phyloP scores from a whole-genome alignment of 2,888 invertebrate genomes.

The Tetragonisca angustula region DNA sequence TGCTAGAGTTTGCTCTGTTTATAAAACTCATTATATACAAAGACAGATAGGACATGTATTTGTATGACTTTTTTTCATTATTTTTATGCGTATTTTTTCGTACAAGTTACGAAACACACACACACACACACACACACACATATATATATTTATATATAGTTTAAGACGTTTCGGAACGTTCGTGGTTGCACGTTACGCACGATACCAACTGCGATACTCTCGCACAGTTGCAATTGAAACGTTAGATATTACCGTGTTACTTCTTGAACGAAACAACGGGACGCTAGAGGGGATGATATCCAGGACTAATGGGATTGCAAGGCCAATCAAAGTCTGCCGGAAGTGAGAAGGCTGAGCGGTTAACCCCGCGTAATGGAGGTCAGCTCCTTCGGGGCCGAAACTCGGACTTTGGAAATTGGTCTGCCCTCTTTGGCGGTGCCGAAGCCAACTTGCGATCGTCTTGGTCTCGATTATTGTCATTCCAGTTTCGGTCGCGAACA shows the following conservation, averaged over 20 bases:
- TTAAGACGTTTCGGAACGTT: too few species aligned
- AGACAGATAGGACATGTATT: too few species aligned
- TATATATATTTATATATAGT: too few species aligned
- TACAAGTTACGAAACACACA: too few species aligned
- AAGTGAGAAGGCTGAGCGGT: conserved; percentile 82
- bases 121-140: too few species aligned
- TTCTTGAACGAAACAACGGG: conserved; percentile 44
- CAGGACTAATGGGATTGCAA: conserved; percentile 81
- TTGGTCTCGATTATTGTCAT: conserved; percentile 71
- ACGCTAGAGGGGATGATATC: conserved; percentile 58
- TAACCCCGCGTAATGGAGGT: conserved; percentile 83
- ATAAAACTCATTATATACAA: too few species aligned
- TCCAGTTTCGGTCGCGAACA: conserved; percentile 70
- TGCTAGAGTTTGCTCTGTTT: too few species aligned
- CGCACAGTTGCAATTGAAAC: conserved; percentile 18
- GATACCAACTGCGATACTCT: background rate
- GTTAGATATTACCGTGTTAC: background rate
- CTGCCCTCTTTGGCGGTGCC: conserved; percentile 62
- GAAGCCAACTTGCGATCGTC: conserved; percentile 63
- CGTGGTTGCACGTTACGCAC: background rate
- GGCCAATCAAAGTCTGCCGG: conserved; percentile 82
- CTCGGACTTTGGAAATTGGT: conserved; percentile 76
- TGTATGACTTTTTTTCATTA: too few species aligned
- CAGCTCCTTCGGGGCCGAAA: conserved; percentile 79
- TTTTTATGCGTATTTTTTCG: too few species aligned